Evolutionary conservation across 2,888 invertebrate genomes (phyloP), one percentile per base, ranked within the genome.

Genomic region (Hypena proboscidalis): DNA sequence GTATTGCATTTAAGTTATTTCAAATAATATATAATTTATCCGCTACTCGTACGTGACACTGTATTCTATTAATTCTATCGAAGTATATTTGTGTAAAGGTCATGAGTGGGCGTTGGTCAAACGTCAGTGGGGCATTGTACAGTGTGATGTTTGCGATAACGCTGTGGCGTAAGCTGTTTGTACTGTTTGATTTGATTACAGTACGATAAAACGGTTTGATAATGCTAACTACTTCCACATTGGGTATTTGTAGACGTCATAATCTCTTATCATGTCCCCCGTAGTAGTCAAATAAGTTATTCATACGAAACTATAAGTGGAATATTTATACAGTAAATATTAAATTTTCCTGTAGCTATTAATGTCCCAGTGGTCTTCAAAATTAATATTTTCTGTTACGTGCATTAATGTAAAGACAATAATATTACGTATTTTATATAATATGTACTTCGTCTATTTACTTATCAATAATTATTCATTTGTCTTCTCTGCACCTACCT

Each of bases 151-250:
- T 42, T 46, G 15, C 15, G 43, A 49, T 49, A 49, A 40, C 31
- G 21, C 26, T 31, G 11, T 35, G 13, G 26, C 19, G 19, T 27
- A 25, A 26, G 34, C 11, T 54, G 40, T 40, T 30, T 29, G 22
- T 32, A 37, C 9, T 27, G 23, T 57, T 37, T 42, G 33, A 22
- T 59, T 49, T 55, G 54, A 57, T 56, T 58, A 30, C 14, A 36
- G 38, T 30, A 19, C 50, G 52, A 58, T 48, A 36, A 53, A 39
- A 37, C 37, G 30, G 29, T 35, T 25, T 32, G 26, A 37, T 35
- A 9, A 19, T 25, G 39, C 20, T 29, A 15, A 49, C 37, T 45
- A 14, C n/a, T 14, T 14, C 26, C 3, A 17, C 29, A 15, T 29
- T 29, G 15, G 9, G 8, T 6, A 3, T 27, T 13, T 27, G 6